phyloP scores from a whole-genome alignment of 1,140 invertebrate species.

The Rhagoletis zephyria region DNA sequence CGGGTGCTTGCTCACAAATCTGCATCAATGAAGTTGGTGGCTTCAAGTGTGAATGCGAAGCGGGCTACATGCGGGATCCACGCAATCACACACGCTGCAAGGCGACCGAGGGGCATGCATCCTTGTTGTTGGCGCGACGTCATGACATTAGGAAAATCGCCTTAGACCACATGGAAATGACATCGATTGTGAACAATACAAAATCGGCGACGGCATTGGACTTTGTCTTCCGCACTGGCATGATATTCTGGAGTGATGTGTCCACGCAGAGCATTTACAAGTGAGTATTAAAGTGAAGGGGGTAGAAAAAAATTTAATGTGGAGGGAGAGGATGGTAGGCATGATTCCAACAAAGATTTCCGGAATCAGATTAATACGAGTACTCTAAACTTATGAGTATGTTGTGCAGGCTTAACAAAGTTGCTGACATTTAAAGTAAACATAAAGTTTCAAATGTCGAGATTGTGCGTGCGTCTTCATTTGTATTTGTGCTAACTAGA shows the following conservation, averaged over 20 bases:
- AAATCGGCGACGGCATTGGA: constrained; percentile 90
- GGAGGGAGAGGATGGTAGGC: background rate
- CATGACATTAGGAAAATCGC: constrained; percentile 92
- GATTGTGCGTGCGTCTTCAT: background rate
- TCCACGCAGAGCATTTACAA: constrained; percentile 91
- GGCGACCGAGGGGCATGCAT: constrained; percentile 88
- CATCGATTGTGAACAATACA: constrained; percentile 88
- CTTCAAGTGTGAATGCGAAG: constrained; percentile 92
- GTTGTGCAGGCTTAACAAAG: background rate
- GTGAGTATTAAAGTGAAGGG: constrained; percentile 73
- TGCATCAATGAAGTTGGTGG: constrained; percentile 92
- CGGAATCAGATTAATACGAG: background rate
- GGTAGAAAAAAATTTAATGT: background rate
- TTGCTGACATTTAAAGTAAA: background rate
- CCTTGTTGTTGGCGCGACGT: constrained; percentile 86
- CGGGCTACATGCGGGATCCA: constrained; percentile 89
- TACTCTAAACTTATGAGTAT: too few species aligned
- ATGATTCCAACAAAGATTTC: background rate
- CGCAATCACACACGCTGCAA: constrained; percentile 88
- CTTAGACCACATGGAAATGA: constrained; percentile 91
- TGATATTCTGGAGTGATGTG: constrained; percentile 96
- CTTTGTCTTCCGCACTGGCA: constrained; percentile 90
- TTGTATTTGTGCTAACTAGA: background rate
- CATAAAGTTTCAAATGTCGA: background rate
- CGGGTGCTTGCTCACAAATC: constrained; percentile 92